Percentiles rank a stretch among this genome's conserved stretches.
phyloP scores from a whole-genome alignment of 2,797 vertebrate genomes.

The Zalophus californianus region DNA sequence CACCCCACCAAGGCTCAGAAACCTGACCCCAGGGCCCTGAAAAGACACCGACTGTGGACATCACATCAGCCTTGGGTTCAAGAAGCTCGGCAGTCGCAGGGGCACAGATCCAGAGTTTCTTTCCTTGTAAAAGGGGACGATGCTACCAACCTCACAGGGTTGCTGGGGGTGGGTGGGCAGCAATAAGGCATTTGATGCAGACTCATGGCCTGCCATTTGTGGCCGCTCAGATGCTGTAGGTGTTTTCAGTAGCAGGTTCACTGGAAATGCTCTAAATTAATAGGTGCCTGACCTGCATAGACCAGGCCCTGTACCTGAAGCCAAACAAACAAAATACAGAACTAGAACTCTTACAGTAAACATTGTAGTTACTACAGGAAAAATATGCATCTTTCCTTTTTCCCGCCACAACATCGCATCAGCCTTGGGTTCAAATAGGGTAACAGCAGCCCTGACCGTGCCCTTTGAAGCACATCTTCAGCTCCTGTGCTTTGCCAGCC shows the following conservation, averaged over 20 bases:
- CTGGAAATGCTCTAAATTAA: accelerated
- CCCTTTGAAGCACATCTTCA: background rate
- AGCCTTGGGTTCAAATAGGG: too few species aligned
- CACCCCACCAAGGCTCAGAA: background rate
- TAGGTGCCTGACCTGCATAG: accelerated
- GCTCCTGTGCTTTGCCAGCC: accelerated
- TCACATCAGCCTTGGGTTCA: background rate
- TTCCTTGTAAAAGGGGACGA: accelerated
- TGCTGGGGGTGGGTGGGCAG: accelerated
- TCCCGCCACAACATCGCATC: accelerated
- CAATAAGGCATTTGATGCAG: accelerated
- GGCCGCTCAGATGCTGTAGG: accelerated
- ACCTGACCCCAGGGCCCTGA: background rate
- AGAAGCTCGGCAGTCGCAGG: background rate
- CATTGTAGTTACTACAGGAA: background rate
- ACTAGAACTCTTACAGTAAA: background rate
- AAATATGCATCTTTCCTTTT: background rate
- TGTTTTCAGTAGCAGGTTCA: accelerated
- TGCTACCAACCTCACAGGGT: accelerated
- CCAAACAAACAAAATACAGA: background rate
- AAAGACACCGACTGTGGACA: background rate
- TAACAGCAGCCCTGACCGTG: accelerated
- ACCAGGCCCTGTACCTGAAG: background rate
- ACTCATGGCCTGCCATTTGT: accelerated
- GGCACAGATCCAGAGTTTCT: background rate